phyloP scores from a whole-genome alignment of 2,797 vertebrate genomes.

The Picus viridis region DNA sequence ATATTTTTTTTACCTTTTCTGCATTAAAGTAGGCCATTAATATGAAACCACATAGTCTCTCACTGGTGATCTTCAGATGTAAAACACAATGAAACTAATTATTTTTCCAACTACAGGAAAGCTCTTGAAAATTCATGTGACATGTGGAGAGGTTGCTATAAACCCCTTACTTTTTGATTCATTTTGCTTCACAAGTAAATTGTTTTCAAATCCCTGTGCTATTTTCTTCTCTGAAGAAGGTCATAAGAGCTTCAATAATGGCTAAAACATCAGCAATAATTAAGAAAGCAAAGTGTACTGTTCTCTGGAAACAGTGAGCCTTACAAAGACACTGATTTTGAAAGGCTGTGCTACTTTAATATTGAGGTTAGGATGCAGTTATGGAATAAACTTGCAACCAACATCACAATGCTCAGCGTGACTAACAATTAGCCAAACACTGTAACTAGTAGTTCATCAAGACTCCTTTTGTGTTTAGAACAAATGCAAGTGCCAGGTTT shows the following conservation, averaged over 20 bases:
- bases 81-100: conserved; percentile 54
- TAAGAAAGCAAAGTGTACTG: conserved; percentile 37
- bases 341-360: conserved; percentile 10
- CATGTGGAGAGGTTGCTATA: neutral
- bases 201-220: conserved; percentile 38
- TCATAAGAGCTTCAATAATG: conserved; percentile 33
- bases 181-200: conserved; percentile 40
- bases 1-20: conserved; percentile 29
- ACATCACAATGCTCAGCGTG: conserved; percentile 18
- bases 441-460: conserved; percentile 55
- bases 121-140: conserved; percentile 32
- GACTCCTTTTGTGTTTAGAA: conserved; percentile 51
- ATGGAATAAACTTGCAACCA: conserved; percentile 49
- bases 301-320: conserved; percentile 61
- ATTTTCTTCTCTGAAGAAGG: conserved; percentile 47
- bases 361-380: conserved; percentile 54
- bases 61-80: conserved; percentile 53
- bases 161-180: conserved; percentile 11
- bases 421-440: conserved; percentile 63
- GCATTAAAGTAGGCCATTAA: conserved; percentile 51
- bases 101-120: conserved; percentile 65
- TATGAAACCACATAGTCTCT: conserved; percentile 39
- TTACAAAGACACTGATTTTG: conserved; percentile 22
- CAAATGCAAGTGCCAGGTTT: conserved; percentile 58
- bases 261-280: conserved; percentile 52